phyloP scores from a whole-genome alignment of 2,888 invertebrate genomes.

The Uropetala carovei region DNA sequence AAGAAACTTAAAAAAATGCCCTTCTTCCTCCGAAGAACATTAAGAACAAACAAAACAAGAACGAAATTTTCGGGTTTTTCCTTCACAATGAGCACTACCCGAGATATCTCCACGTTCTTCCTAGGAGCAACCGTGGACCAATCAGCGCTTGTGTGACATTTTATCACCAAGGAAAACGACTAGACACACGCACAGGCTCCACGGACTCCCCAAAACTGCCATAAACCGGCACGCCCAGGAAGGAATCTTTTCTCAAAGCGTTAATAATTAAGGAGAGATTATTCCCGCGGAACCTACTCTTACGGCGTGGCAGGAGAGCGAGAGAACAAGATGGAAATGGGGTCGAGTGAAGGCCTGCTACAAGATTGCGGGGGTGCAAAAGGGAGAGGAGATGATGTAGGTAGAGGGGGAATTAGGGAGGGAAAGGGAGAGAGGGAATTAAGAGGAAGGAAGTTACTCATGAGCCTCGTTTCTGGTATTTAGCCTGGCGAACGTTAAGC shows the following conservation, averaged over 20 bases:
- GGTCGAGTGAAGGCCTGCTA: background rate
- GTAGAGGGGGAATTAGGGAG: background rate
- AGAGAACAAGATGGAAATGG: background rate
- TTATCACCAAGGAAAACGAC: background rate
- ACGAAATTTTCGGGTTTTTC: no score
- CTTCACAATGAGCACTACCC: no score
- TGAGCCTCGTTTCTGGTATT: conserved; percentile 43
- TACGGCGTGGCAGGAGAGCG: background rate
- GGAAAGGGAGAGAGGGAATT: background rate
- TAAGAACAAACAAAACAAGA: no score
- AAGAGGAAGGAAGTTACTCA: conserved; percentile 37
- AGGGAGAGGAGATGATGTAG: background rate
- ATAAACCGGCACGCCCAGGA: conserved; percentile 1
- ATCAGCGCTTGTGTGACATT: no score
- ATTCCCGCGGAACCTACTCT: conserved; percentile 38
- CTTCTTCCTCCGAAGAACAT: no score
- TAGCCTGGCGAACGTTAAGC: conserved; percentile 34
- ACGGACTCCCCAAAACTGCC: background rate
- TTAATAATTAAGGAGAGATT: conserved; percentile 46
- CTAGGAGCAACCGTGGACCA: no score
- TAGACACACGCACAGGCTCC: background rate
- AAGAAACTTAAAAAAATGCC: no score
- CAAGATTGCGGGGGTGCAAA: conserved; percentile 27
- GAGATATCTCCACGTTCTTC: no score
- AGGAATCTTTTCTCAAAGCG: conserved; percentile 46